phyloP scores from a whole-genome alignment of 1,140 invertebrate genomes.

The Leptonema lineaticorne region DNA sequence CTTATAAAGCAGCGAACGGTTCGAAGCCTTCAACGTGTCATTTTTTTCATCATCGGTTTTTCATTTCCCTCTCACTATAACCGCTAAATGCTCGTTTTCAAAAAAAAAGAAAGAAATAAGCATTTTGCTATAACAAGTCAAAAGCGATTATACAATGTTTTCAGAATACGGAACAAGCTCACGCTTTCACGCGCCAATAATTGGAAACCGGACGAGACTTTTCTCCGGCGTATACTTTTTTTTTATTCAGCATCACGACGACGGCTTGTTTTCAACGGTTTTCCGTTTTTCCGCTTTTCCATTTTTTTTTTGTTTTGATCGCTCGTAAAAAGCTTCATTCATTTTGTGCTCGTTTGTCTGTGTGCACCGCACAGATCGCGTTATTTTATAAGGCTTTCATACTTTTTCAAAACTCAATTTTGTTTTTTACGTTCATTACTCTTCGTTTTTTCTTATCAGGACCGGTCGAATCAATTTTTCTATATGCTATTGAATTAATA shows the following conservation, averaged over 20 bases:
- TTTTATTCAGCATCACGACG: too few species aligned
- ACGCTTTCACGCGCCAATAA: constrained; percentile 17
- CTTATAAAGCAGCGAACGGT: too few species aligned
- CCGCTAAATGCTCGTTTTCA: too few species aligned
- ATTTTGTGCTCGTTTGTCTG: constrained; percentile 7
- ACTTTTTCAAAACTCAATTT: constrained; percentile 15
- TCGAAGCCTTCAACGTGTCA: too few species aligned
- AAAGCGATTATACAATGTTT: constrained; percentile 4
- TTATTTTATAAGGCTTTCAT: constrained; percentile 16
- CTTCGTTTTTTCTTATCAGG: constrained; percentile 6
- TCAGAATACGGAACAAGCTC: constrained; percentile 16
- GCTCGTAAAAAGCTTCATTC: constrained; percentile 17
- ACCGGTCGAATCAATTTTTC: neutral
- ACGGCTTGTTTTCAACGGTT: neutral
- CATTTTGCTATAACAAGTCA: constrained; percentile 12
- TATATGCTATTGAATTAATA: too few species aligned
- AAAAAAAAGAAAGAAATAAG: too few species aligned
- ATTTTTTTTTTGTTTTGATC: constrained; percentile 3
- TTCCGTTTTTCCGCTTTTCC: too few species aligned
- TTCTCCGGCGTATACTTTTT: too few species aligned
- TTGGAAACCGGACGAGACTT: constrained; percentile 9
- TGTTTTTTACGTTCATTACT: constrained; percentile 12
- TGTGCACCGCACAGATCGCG: neutral
- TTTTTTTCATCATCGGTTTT: too few species aligned
- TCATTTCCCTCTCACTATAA: too few species aligned